Evolutionary conservation across 2,888 invertebrate species (phyloP).

Genomic region (Caenorhabditis panamensis): DNA sequence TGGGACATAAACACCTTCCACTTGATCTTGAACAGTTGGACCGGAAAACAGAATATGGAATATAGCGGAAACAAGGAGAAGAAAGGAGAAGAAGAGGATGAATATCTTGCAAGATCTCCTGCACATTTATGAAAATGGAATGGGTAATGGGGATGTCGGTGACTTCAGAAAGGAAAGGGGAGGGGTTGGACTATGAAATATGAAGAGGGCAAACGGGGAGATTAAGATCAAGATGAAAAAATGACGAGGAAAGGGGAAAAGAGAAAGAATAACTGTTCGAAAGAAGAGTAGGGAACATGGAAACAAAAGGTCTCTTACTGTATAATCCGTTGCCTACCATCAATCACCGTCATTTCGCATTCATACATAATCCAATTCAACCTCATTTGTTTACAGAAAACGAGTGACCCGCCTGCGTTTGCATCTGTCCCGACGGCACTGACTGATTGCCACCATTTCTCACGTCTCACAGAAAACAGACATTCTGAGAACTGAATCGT

Average conservation of each 20-base stretch:
- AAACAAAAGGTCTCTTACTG: no score
- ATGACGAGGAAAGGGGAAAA: background rate
- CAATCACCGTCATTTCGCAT: background rate
- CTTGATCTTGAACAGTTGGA: background rate
- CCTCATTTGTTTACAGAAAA: background rate
- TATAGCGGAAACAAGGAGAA: background rate
- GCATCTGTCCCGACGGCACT: background rate
- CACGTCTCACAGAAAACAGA: background rate
- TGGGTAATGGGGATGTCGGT: background rate
- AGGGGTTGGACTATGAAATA: background rate
- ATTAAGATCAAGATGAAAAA: background rate
- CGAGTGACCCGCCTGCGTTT: background rate
- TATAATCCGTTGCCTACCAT: background rate
- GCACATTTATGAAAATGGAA: background rate
- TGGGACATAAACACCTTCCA: background rate
- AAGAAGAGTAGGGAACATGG: background rate
- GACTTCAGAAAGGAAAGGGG: background rate
- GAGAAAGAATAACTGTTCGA: no score
- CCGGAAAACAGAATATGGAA: background rate
- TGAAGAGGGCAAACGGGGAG: background rate
- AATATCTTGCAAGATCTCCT: background rate
- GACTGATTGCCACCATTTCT: slow-evolving; percentile 6
- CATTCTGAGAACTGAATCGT: no score
- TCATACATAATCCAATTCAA: background rate
- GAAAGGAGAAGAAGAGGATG: background rate